phyloP scores from a whole-genome alignment of 1,140 invertebrate species.

The Solenopsis invicta region DNA sequence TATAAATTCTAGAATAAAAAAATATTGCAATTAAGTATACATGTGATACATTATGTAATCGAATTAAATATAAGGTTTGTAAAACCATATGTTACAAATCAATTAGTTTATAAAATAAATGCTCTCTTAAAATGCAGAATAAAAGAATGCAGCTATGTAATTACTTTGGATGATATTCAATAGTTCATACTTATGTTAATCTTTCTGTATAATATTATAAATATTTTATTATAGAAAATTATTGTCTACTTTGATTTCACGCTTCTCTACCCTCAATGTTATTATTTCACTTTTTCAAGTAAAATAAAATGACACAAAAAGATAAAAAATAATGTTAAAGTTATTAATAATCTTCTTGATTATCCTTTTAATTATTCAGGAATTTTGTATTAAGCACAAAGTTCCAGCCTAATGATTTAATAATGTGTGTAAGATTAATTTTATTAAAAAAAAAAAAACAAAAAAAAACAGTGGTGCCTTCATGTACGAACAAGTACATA shows the following conservation, averaged over 20 bases:
- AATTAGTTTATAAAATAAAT: not conserved
- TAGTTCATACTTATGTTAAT: not conserved
- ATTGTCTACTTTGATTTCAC: not conserved
- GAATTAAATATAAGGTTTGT: not conserved
- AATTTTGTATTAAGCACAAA: not conserved
- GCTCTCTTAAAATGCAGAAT: not conserved
- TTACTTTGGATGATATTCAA: no score
- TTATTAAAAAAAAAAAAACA: no score
- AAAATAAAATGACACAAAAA: not conserved
- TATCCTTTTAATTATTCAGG: not conserved
- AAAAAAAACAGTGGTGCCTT: no score
- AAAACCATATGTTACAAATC: not conserved
- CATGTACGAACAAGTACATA: no score
- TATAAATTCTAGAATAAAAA: not conserved
- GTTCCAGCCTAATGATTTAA: not conserved
- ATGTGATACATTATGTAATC: not conserved
- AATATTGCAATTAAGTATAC: not conserved
- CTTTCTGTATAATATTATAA: not conserved
- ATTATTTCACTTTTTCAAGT: not conserved
- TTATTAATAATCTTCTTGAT: not conserved
- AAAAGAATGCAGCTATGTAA: not conserved
- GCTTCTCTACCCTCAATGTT: not conserved
- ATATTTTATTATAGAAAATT: not conserved
- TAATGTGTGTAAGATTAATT: not conserved
- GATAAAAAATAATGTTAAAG: not conserved